Evolutionary conservation across 2,888 invertebrate genomes (phyloP).

Genomic region (Scaptomyza tumidula): DNA sequence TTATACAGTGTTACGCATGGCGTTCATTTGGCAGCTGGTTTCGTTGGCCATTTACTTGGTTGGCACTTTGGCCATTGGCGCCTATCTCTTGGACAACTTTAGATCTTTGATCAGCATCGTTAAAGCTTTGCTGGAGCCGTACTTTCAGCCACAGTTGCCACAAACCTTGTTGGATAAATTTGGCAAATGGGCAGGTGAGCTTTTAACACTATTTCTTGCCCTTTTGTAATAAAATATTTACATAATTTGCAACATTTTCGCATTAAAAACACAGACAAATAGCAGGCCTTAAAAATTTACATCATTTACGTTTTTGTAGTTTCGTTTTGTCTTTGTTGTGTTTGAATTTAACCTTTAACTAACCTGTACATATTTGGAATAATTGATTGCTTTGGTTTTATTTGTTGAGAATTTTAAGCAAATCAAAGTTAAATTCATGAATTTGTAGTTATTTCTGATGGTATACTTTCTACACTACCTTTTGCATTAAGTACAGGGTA

Average conservation of each 20-base stretch:
- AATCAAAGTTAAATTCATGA: too few relatives aligned
- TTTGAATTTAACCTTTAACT: background rate
- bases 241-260: background rate
- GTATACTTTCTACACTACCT: background rate
- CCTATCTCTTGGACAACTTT: conserved; percentile 85
- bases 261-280: background rate
- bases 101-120: conserved; percentile 87
- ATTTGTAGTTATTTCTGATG: background rate
- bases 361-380: conserved; percentile 2
- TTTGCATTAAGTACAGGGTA: background rate
- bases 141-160: conserved; percentile 88
- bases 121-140: conserved; percentile 88
- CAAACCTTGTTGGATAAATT: conserved; percentile 88
- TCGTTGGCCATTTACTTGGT: conserved; percentile 74
- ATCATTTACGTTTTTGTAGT: background rate
- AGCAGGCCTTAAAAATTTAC: conserved; percentile 1
- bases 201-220: background rate
- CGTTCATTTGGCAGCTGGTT: conserved; percentile 74
- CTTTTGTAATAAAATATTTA: background rate
- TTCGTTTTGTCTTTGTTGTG: background rate
- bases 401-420: too few relatives aligned
- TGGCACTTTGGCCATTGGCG: conserved; percentile 68
- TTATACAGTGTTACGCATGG: conserved; percentile 73
- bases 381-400: too few relatives aligned
- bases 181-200: conserved; percentile 95